A percentile compares a stretch with the other conserved stretches of the same genome.
These are phyloP conservation scores for Corynorhinus townsendii DNA, from an alignment of 2,113 vertebrate genomes.

Conservation along the genomic window DNA sequence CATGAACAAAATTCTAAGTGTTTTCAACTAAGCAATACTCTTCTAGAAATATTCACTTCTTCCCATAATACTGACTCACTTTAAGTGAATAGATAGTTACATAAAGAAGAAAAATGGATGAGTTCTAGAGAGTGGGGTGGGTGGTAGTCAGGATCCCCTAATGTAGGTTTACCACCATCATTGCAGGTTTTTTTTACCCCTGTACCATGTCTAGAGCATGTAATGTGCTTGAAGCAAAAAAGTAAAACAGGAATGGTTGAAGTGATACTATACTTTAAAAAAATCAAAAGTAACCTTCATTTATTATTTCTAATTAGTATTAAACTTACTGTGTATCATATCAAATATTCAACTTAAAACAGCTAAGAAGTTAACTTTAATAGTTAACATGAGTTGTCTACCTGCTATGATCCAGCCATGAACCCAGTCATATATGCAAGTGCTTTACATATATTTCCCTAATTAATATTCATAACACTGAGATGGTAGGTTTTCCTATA, in stretches of 20 bases:
- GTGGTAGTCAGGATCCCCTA: neutral
- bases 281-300: constrained; percentile 7
- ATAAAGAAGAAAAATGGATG: neutral
- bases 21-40: constrained; percentile 5
- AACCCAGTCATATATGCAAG: neutral
- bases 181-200: neutral
- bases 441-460: neutral
- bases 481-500: neutral
- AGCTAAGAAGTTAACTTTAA: neutral
- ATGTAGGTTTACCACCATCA: neutral
- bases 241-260: neutral
- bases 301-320: constrained; percentile 31
- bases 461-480: constrained; percentile 12
- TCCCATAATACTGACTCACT: neutral
- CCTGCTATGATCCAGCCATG: neutral
- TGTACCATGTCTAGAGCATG: neutral
- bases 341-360: neutral
- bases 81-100: neutral
- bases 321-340: neutral
- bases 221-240: neutral
- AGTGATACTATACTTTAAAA: constrained; percentile 1
- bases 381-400: neutral
- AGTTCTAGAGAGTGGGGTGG: neutral
- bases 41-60: constrained; percentile 8
- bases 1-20: neutral